Evolutionary conservation across 2,888 invertebrate genomes (phyloP), one percentile per base, ranked within the genome.

Genomic region (Anorthoa munda): DNA sequence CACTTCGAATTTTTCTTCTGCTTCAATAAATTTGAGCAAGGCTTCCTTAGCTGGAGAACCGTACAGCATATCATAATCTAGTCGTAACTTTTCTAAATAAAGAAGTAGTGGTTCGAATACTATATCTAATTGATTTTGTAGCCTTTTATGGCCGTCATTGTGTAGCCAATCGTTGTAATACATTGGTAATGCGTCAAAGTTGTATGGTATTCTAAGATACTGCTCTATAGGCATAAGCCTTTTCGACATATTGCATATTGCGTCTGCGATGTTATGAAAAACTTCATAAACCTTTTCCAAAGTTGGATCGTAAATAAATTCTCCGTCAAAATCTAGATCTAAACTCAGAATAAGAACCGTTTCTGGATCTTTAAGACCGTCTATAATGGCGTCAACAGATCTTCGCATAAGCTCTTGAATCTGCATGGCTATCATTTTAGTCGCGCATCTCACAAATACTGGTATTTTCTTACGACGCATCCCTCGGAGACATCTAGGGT

Each of bases 381-480:
- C 94, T 74, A 97, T 96, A 12, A 98, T 93, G 80, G 97, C 96
- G 59, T 97, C 94, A 61, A 98, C 97, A 12, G 98, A 98, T 68
- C 97, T 95, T 66, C 97, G 97, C 95, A 98, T 97, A 50, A 97
- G 89, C 86, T 97, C 97, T 84, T 97, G 97, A 84, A 98, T 97
- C 91, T 97, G 97, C 86, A 96, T 95, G 4, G 95, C 94, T 87
- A 96, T 96, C 88, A 95, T 94, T 90, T 93, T 96, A 17, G 94
- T 94, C 21, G 96, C 94, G 85, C 95, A 96, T 83, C 86, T 93
- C 7, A 96, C 92, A 86, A 96, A 96, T 23, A 90, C 90, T 0
- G 94, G 91, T 78, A 95, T 90, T 80, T 89, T 93, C 76, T 93
- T 96, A 2, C 88, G 86, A 18, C 90, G 91, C 94, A 96, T 93